Evolutionary conservation across 2,113 vertebrate species (phyloP), one percentile per base, ranked within the genome.

Genomic region (mouse (Mus musculus)): DNA sequence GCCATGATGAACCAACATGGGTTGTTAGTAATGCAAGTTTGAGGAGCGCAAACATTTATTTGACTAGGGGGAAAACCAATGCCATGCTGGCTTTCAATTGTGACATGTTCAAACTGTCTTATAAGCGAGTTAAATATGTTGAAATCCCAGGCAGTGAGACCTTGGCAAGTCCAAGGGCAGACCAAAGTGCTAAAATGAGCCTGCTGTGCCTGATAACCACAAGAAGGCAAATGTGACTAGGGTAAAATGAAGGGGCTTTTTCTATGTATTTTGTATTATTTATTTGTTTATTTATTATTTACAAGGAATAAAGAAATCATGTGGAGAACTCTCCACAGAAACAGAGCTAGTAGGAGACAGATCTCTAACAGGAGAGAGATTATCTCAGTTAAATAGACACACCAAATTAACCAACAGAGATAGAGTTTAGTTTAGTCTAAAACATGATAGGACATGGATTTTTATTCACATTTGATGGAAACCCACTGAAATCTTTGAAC

Each of bases 381-480:
- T 52, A 61, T 59, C 65, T 73, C 14, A 59, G 46, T 30, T 61
- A 71, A 77, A 36, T 77, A 77, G 77, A 52, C 30, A 76, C 16
- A 56, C 42, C 42, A 92, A 88, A 82, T 65, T 65, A 75, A 73
- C 11, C 65, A 72, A 36, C 28, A 82, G 11, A n/a, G 33, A 56
- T 39, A 84, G 3, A 20, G 22, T 26, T 46, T 54, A 42, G 16
- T 75, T 72, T 33, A 36, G 2, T 61, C 54, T 49, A 78, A 61
- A 72, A 78, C 26, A 67, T 56, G 11, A 56, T 26, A 84, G 6
- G 56, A 65, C 39, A 78, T 28, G 36, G 7, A 91, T 12, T 61
- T 93, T 80, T 76, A 72, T 22, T 93, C 88, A 56, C 84, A 91
- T 61, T n/a, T n/a, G 61, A 89, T 80, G 30, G 16, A 86, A 93